A percentile compares a stretch with the other conserved stretches of the same genome.
Evolutionary conservation across 2,797 vertebrate species (phyloP).

Genomic region (Morelia viridis): DNA sequence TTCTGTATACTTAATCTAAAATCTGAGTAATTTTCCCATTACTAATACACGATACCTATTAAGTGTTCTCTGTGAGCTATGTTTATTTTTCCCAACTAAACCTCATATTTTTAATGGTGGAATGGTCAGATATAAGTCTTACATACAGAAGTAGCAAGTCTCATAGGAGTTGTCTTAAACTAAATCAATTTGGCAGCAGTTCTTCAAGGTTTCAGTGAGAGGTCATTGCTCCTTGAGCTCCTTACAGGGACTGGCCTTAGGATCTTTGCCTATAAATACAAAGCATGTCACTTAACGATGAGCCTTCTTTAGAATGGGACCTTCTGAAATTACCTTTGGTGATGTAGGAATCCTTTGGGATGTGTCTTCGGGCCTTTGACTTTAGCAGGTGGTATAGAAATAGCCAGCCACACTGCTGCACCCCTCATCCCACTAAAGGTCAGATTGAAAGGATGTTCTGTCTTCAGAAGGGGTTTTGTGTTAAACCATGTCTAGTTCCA

Average conservation of each 20-base stretch:
- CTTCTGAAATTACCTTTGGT: not conserved
- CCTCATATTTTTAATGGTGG: constrained; percentile 12
- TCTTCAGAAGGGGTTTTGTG: not conserved
- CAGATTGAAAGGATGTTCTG: not conserved
- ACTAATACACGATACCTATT: not conserved
- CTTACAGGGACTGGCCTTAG: not conserved
- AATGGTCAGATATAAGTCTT: not conserved
- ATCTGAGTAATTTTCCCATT: not conserved
- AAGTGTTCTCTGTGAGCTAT: not conserved
- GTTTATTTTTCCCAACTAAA: not conserved
- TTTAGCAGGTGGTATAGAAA: not conserved
- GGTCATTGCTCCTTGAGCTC: constrained; percentile 3
- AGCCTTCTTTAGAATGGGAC: not conserved
- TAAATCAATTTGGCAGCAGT: not conserved
- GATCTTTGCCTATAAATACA: not conserved
- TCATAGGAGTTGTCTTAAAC: not conserved
- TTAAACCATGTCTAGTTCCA: not conserved
- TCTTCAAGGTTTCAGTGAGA: not conserved
- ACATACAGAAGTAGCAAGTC: not conserved
- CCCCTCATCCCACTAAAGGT: not conserved
- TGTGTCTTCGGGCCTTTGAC: not conserved
- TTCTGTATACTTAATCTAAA: not conserved
- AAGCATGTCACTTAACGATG: not conserved
- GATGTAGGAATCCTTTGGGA: not conserved
- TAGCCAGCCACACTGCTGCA: not conserved